Evolutionary conservation across 2,113 vertebrate species (phyloP).

Genomic region (Labrus mixtus): DNA sequence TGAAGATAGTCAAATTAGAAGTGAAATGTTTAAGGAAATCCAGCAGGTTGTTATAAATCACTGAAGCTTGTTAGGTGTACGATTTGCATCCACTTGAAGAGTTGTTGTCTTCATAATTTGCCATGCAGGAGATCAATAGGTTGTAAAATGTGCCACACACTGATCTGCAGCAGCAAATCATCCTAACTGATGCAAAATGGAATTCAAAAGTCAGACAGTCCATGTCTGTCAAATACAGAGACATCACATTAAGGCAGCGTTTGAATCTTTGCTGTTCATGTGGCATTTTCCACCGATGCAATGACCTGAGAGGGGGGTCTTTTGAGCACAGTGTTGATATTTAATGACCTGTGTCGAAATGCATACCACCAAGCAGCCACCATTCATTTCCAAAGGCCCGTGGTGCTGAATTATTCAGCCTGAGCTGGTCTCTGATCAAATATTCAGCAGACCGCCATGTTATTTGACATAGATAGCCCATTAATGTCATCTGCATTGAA

Average conservation of each 20-base stretch:
- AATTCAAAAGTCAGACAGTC: constrained; percentile 12
- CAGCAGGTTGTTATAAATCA: too few relatives aligned
- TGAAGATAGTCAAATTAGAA: too few relatives aligned
- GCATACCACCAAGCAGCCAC: neutral
- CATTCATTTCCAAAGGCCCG: constrained; percentile 8
- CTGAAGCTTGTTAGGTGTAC: neutral
- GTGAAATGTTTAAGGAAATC: too few relatives aligned
- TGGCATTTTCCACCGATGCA: constrained; percentile 29
- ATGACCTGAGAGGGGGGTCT: constrained; percentile 1
- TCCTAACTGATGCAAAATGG: neutral
- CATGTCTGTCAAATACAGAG: neutral
- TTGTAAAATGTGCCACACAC: constrained; percentile 5
- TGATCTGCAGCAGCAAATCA: constrained; percentile 12
- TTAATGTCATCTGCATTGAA: constrained; percentile 31
- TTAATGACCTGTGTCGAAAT: constrained; percentile 12
- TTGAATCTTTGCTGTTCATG: constrained; percentile 15
- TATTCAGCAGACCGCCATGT: constrained; percentile 48
- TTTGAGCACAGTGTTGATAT: neutral
- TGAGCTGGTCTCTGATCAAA: constrained; percentile 49
- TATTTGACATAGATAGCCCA: constrained; percentile 45
- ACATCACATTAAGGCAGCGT: constrained; percentile 8
- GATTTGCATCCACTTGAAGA: neutral
- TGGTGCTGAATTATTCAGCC: constrained; percentile 56
- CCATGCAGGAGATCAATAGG: constrained; percentile 25
- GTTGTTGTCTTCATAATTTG: neutral